Evolutionary conservation across 2,113 vertebrate genomes (phyloP).

Genomic region (Trematomus loennbergii): DNA sequence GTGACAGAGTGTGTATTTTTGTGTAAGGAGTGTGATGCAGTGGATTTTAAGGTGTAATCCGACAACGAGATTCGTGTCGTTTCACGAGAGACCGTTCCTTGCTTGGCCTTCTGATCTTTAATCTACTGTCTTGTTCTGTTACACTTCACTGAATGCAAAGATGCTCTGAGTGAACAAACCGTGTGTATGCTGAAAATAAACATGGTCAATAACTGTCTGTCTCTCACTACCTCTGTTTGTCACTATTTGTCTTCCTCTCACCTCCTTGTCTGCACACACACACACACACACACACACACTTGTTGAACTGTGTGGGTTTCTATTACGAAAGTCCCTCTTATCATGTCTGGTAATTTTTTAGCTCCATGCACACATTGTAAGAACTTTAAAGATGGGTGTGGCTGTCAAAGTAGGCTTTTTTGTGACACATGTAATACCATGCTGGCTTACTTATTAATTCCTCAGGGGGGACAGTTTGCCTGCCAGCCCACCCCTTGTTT

Average conservation of each 20-base stretch:
- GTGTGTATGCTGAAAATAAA: slow-evolving; percentile 39
- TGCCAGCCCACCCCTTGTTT: slow-evolving; percentile 1
- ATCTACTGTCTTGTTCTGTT: slow-evolving; percentile 60
- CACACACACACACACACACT: slow-evolving; percentile 20
- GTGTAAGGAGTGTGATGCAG: slow-evolving; percentile 29
- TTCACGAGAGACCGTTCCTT: slow-evolving; percentile 45
- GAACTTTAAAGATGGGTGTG: slow-evolving; percentile 12
- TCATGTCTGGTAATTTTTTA: slow-evolving; percentile 59
- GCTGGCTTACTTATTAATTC: slow-evolving; percentile 50
- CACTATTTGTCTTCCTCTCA: slow-evolving; percentile 43
- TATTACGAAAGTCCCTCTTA: slow-evolving; percentile 45
- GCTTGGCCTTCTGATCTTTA: slow-evolving; percentile 63
- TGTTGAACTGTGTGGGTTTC: slow-evolving; percentile 32
- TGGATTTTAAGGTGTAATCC: slow-evolving; percentile 59
- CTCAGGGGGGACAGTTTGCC: background rate
- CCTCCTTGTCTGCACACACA: slow-evolving; percentile 18
- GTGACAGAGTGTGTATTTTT: slow-evolving; percentile 14
- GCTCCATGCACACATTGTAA: slow-evolving; percentile 35
- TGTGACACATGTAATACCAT: slow-evolving; percentile 22
- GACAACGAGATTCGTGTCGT: slow-evolving; percentile 52
- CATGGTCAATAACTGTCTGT: slow-evolving; percentile 24
- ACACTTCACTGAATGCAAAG: slow-evolving; percentile 49
- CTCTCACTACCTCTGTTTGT: background rate
- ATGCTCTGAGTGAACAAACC: slow-evolving; percentile 34
- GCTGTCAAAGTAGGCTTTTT: slow-evolving; percentile 1